A percentile compares a stretch with the other conserved stretches of the same genome.
These are phyloP conservation scores for Dromaius novaehollandiae DNA, from an alignment of 2,113 vertebrate genomes.

Conservation along the genomic window DNA sequence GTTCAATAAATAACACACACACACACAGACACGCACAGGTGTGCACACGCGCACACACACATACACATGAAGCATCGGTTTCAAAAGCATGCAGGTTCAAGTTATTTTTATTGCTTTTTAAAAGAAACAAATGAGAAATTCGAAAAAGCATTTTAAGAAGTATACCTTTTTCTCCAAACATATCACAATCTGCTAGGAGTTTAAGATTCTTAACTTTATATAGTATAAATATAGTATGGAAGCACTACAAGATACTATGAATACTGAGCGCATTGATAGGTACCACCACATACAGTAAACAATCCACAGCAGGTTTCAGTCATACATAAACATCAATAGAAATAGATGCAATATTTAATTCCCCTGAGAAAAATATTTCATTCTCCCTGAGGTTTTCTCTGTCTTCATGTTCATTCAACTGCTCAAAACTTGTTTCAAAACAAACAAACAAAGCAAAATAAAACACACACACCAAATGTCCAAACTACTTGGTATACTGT, in stretches of 20 bases:
- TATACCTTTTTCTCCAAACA: not conserved
- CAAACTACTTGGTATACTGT: rapidly evolving
- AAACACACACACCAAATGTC: not conserved
- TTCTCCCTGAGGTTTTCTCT: not conserved
- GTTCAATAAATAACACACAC: not conserved
- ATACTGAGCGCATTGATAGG: not conserved
- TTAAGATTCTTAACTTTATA: not conserved
- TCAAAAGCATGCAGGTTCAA: not conserved
- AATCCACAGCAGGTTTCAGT: not conserved
- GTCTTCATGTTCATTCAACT: not conserved
- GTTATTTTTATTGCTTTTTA: conserved; percentile 23
- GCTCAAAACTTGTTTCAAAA: not conserved
- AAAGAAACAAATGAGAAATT: not conserved
- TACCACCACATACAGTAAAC: rapidly evolving
- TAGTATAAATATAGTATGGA: not conserved
- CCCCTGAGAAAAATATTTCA: not conserved
- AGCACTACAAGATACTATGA: not conserved
- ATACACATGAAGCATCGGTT: not conserved
- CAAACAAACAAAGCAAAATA: not conserved
- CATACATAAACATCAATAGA: rapidly evolving
- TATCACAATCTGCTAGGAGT: not conserved
- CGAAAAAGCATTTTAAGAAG: not conserved
- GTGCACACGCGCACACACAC: too few relatives aligned
- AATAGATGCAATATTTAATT: not conserved
- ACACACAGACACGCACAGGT: too few relatives aligned